phyloP scores from a whole-genome alignment of 2,888 invertebrate genomes.

The Lithophane semibrunnea region DNA sequence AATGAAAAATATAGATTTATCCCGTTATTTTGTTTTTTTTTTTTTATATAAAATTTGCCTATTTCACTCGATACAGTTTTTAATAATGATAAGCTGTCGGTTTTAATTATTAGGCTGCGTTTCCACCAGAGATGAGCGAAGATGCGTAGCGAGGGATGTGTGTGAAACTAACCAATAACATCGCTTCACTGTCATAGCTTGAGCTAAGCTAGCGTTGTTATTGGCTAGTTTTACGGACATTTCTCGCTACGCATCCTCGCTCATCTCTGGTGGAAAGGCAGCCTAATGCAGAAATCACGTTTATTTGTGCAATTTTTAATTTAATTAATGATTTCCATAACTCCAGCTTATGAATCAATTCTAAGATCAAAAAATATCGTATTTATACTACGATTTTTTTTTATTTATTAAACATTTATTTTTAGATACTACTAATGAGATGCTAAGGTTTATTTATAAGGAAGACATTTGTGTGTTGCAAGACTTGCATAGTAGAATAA shows the following conservation, averaged over 20 bases:
- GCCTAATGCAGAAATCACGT: not conserved
- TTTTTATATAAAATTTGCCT: no score
- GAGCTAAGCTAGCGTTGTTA: no score
- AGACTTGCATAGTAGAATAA: conserved; percentile 1
- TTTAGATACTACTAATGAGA: conserved; percentile 35
- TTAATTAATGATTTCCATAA: conserved; percentile 34
- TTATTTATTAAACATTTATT: conserved; percentile 38
- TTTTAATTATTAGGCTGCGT: no score
- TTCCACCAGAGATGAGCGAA: no score
- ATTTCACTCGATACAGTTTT: no score
- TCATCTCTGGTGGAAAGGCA: no score
- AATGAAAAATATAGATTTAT: not conserved
- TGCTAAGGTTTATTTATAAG: conserved; percentile 21
- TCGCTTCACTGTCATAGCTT: no score
- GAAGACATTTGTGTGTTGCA: conserved; percentile 54
- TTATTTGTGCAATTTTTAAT: not conserved
- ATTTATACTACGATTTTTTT: conserved; percentile 45
- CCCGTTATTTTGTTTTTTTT: no score
- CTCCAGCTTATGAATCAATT: conserved; percentile 42
- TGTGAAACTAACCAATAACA: no score
- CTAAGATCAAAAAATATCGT: conserved; percentile 67
- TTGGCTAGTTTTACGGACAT: no score
- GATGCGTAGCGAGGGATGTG: no score
- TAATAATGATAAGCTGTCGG: not conserved
- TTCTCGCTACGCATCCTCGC: no score